A percentile compares a stretch with the other conserved stretches of the same genome.
Conservation (phyloP, 1,140 invertebrate species). For the Bombus waltoni region DNA sequence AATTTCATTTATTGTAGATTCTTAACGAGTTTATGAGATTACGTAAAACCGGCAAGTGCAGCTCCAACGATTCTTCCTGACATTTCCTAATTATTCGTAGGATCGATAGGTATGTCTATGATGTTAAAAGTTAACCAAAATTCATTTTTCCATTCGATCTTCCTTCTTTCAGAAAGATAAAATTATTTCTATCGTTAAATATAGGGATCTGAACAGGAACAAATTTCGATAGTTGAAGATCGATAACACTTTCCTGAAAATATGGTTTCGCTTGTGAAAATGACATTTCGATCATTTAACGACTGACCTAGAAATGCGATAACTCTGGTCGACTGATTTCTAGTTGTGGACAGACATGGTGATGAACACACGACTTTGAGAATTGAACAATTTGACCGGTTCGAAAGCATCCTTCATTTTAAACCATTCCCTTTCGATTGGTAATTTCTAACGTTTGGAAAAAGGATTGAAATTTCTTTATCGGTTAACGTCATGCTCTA, state of each 20-base stretch:
- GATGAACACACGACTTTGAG: conserved; percentile 36
- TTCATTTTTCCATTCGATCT: too few species aligned
- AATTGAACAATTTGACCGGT: conserved; percentile 19
- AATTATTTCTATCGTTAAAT: neutral
- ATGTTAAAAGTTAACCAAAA: neutral
- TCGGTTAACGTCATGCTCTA: too few species aligned
- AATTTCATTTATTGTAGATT: neutral
- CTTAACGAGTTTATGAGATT: conserved; percentile 10
- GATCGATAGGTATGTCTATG: neutral
- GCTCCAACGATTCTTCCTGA: neutral
- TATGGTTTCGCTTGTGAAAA: too few species aligned
- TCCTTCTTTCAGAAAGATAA: neutral
- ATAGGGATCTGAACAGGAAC: too few species aligned
- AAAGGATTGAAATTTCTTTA: too few species aligned
- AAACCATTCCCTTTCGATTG: neutral
- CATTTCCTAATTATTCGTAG: conserved; percentile 25
- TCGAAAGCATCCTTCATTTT: neutral
- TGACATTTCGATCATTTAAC: too few species aligned
- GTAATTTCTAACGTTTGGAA: neutral
- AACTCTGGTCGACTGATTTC: conserved; percentile 20
- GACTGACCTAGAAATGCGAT: conserved; percentile 49
- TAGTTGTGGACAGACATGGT: conserved; percentile 11
- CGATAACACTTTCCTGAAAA: neutral
- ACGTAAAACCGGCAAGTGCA: neutral
- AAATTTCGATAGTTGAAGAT: neutral